A percentile compares a stretch with the other conserved stretches of the same genome.
phyloP scores from a whole-genome alignment of 1,140 invertebrate genomes.

The Agraylea sexmaculata region DNA sequence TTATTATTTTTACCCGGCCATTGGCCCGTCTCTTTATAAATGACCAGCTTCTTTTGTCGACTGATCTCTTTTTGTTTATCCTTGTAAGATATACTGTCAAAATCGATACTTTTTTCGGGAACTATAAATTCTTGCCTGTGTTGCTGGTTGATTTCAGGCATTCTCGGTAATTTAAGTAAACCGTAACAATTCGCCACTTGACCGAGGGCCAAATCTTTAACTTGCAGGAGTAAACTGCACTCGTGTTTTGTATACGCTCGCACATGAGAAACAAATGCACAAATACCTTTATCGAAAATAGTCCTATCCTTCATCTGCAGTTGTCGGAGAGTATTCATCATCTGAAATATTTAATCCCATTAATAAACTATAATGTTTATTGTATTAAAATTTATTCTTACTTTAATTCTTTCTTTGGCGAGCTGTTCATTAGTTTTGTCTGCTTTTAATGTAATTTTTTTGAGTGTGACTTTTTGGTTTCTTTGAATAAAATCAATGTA shows the following conservation, averaged over 20 bases:
- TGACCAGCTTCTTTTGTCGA: slow-evolving; percentile 58
- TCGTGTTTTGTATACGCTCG: slow-evolving; percentile 93
- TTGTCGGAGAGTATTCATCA: slow-evolving; percentile 40
- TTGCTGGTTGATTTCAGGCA: slow-evolving; percentile 82
- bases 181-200: slow-evolving; percentile 81
- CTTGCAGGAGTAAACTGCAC: slow-evolving; percentile 75
- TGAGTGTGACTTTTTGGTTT: slow-evolving; percentile 77
- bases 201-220: slow-evolving; percentile 84
- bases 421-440: slow-evolving; percentile 22
- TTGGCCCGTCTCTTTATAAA: slow-evolving; percentile 58
- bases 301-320: slow-evolving; percentile 57
- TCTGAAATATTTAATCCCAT: slow-evolving; percentile 21
- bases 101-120: slow-evolving; percentile 50
- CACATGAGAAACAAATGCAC: slow-evolving; percentile 92
- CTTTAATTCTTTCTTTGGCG: slow-evolving; percentile 32
- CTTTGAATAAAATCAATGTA: slow-evolving; percentile 86
- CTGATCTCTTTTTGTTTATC: slow-evolving; percentile 68
- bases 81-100: slow-evolving; percentile 68
- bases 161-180: slow-evolving; percentile 78
- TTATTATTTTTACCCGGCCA: slow-evolving; percentile 63
- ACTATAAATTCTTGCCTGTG: slow-evolving; percentile 53
- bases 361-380: neutral
- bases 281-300: slow-evolving; percentile 77
- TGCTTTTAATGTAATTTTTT: slow-evolving; percentile 24
- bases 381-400: slow-evolving; percentile 11